Evolutionary conservation across 2,888 invertebrate genomes (phyloP).

Genomic region (Serripes groenlandicus): DNA sequence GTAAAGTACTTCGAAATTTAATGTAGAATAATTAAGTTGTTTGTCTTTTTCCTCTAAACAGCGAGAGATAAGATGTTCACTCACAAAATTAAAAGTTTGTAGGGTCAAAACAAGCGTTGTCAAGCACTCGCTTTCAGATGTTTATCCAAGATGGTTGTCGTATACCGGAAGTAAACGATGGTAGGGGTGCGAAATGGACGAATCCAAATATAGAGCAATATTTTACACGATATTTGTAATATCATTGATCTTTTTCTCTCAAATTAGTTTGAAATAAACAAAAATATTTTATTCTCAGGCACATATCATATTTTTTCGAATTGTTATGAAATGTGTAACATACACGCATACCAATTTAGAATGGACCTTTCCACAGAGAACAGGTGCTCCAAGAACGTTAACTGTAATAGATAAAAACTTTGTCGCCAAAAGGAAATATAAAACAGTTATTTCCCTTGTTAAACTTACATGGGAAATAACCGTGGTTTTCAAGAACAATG

Average conservation of each 20-base stretch:
- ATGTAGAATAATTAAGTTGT: constrained; percentile 38
- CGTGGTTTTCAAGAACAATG: no score
- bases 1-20: constrained; percentile 14
- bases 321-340: no score
- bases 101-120: constrained; percentile 72
- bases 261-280: no score
- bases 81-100: constrained; percentile 50
- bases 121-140: constrained; percentile 72
- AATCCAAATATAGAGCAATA: neutral
- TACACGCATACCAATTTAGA: neutral
- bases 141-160: constrained; percentile 78
- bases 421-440: neutral
- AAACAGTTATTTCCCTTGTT: neutral
- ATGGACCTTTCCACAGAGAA: neutral
- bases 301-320: no score
- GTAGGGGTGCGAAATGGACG: constrained; percentile 57
- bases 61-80: constrained; percentile 49
- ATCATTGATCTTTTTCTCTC: no score
- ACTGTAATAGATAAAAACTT: neutral
- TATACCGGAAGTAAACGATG: constrained; percentile 63
- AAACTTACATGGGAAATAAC: no score
- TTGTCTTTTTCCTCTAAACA: constrained; percentile 37
- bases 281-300: no score
- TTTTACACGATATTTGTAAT: no score
- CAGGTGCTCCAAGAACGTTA: constrained; percentile 13